These are phyloP conservation scores for Calephelis perditalis DNA, from an alignment of 2,888 invertebrate genomes.

Conservation along the genomic window DNA sequence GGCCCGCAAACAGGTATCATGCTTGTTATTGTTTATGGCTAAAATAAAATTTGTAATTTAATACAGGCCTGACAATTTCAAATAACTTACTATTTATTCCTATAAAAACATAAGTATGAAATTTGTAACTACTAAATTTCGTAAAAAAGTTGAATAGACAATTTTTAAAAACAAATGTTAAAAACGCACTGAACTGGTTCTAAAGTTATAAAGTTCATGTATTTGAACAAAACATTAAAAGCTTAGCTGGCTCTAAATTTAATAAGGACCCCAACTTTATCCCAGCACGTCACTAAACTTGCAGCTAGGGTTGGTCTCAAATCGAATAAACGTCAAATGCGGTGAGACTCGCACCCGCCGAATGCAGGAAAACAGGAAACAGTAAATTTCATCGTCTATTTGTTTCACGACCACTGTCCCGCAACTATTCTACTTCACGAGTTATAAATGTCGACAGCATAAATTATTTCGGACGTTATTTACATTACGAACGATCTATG, in stretches of 20 bases:
- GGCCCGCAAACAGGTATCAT: slow-evolving; percentile 18
- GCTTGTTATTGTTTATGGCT: no score
- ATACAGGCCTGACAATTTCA: no score
- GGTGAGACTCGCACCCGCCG: slow-evolving; percentile 33
- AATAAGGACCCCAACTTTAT: slow-evolving; percentile 12
- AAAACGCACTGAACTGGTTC: no score
- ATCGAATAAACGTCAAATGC: slow-evolving; percentile 67
- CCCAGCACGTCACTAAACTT: slow-evolving; percentile 49
- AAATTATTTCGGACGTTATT: slow-evolving; percentile 22
- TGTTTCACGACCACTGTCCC: slow-evolving; percentile 34
- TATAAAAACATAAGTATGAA: no score
- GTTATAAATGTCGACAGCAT: slow-evolving; percentile 25
- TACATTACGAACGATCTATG: slow-evolving; percentile 16
- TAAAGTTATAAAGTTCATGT: no score
- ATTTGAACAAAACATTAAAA: slow-evolving; percentile 37
- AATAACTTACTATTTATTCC: no score
- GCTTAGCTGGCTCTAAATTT: slow-evolving; percentile 49
- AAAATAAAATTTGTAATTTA: no score
- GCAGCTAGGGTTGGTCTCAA: slow-evolving; percentile 47
- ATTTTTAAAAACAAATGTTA: no score
- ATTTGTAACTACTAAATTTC: no score
- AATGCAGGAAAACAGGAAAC: slow-evolving; percentile 40
- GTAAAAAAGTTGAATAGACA: no score
- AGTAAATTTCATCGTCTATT: slow-evolving; percentile 49
- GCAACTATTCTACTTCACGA: slow-evolving; percentile 33